Percentiles rank a stretch among this genome's conserved stretches.
These are phyloP conservation scores for Phaedon cochleariae DNA, from an alignment of 2,888 invertebrate genomes.

Conservation along the genomic window DNA sequence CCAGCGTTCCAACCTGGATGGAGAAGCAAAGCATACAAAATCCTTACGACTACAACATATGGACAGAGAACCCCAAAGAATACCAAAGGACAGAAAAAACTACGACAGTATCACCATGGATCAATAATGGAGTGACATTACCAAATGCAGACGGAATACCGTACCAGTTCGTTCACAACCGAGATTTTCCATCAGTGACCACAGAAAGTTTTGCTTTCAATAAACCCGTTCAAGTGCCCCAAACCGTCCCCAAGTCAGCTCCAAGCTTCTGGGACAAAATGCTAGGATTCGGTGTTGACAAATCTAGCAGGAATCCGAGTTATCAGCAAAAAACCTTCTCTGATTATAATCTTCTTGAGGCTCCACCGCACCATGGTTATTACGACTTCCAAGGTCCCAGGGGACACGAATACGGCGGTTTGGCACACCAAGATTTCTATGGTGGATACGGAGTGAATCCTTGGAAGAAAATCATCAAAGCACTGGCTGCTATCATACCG, in stretches of 20 bases:
- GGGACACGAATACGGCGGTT: constrained; percentile 19
- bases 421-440: constrained; percentile 23
- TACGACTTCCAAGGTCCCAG: constrained; percentile 6
- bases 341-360: constrained; percentile 44
- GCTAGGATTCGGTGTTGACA: constrained; percentile 9
- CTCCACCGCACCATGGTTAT: constrained; percentile 31
- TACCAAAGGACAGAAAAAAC: background rate
- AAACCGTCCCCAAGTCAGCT: background rate
- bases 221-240: constrained; percentile 33
- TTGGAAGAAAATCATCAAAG: constrained; percentile 71
- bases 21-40: constrained; percentile 14
- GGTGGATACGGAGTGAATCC: constrained; percentile 56
- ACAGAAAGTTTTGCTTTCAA: constrained; percentile 40
- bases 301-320: constrained; percentile 21
- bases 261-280: constrained; percentile 31
- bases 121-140: constrained; percentile 19
- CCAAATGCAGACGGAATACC: constrained; percentile 12
- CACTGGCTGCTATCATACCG: constrained; percentile 75
- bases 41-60: constrained; percentile 14
- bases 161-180: constrained; percentile 26
- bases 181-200: constrained; percentile 19
- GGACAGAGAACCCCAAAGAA: constrained; percentile 14
- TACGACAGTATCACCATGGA: background rate
- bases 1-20: constrained; percentile 18
- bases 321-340: constrained; percentile 36